Percentiles rank a stretch among this genome's conserved stretches.
phyloP scores from a whole-genome alignment of 92 coral and sea anemone genomes.

The Palythoa grandis region DNA sequence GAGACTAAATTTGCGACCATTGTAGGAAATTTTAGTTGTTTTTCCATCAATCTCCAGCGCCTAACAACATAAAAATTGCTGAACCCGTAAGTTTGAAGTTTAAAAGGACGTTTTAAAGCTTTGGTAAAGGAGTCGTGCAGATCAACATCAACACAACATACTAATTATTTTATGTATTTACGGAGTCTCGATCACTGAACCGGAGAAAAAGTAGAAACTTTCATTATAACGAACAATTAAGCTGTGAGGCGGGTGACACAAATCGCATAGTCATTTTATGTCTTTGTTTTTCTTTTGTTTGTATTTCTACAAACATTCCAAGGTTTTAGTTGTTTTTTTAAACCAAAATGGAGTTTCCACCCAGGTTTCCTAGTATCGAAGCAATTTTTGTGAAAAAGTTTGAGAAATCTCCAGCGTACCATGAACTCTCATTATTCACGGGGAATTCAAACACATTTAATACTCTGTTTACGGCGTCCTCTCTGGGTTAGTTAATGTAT shows the following conservation, averaged over 20 bases:
- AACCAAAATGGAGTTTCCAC: background rate
- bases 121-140: constrained; percentile 27
- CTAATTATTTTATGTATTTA: background rate
- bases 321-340: background rate
- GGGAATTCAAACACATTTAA: constrained; percentile 6
- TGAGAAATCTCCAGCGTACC: constrained; percentile 34
- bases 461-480: constrained; percentile 15
- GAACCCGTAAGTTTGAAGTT: background rate
- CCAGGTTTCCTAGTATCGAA: background rate
- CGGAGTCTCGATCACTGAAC: constrained; percentile 15
- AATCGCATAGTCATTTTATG: constrained; percentile 23
- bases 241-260: constrained; percentile 23
- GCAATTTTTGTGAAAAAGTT: background rate
- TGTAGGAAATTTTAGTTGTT: background rate
- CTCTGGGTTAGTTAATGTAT: constrained; percentile 29
- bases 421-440: constrained; percentile 37
- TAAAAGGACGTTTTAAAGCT: background rate
- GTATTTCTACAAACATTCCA: background rate
- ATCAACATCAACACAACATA: constrained; percentile 3
- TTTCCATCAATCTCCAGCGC: background rate
- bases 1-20: background rate
- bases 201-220: constrained; percentile 43
- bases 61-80: background rate
- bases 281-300: constrained; percentile 32
- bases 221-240: constrained; percentile 13